These are phyloP conservation scores for Julus scanicus DNA, from an alignment of 2,888 invertebrate genomes.

Conservation along the genomic window DNA sequence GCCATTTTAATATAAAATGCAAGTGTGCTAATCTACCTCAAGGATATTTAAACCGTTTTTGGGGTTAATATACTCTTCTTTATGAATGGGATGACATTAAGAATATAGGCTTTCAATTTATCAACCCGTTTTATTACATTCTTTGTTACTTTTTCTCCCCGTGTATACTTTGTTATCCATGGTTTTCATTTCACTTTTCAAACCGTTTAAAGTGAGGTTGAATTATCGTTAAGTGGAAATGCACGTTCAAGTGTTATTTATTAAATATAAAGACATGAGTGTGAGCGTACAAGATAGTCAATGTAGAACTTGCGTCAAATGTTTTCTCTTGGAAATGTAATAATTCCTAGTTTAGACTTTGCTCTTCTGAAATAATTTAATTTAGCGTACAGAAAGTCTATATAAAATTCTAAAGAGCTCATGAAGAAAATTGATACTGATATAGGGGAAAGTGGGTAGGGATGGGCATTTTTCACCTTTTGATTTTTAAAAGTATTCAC, in stretches of 20 bases:
- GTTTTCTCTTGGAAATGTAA: background rate
- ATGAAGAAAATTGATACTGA: no score
- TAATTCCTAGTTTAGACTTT: background rate
- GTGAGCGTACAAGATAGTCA: background rate
- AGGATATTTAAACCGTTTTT: background rate
- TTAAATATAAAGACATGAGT: background rate
- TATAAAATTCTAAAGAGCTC: background rate
- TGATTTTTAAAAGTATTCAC: no score
- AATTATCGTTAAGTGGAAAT: slow-evolving; percentile 15
- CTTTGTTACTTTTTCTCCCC: background rate
- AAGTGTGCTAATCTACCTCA: background rate
- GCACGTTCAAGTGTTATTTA: background rate
- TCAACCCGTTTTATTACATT: slow-evolving; percentile 1
- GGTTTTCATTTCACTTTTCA: background rate
- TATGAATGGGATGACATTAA: background rate
- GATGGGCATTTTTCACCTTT: no score
- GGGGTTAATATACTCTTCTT: background rate
- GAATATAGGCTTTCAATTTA: background rate
- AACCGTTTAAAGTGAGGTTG: background rate
- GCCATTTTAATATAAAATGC: slow-evolving; percentile 4
- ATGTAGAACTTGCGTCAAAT: background rate
- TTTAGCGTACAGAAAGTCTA: background rate
- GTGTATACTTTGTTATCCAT: background rate
- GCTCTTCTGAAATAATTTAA: background rate
- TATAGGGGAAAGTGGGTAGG: no score